phyloP scores from a whole-genome alignment of 2,888 invertebrate genomes.

The Lobophora halterata region DNA sequence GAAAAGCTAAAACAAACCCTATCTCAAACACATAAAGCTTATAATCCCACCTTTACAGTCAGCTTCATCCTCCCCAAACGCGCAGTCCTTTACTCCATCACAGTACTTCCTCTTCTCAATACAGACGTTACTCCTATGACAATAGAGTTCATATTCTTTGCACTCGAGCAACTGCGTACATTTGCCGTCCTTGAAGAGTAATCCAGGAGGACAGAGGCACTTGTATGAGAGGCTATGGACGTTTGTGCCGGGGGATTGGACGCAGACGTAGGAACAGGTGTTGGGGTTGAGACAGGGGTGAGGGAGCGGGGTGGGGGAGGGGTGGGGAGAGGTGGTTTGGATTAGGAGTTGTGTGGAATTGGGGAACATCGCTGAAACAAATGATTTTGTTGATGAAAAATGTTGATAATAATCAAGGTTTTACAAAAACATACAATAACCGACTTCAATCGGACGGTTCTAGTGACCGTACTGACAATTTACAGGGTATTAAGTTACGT shows the following conservation, averaged over 20 bases:
- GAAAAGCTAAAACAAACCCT: neutral
- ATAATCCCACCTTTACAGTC: constrained; percentile 70
- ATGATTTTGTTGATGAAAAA: too few species aligned
- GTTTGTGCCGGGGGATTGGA: constrained; percentile 61
- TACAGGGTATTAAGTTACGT: too few species aligned
- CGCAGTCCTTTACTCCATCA: constrained; percentile 76
- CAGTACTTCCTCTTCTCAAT: constrained; percentile 60
- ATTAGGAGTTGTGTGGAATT: constrained; percentile 62
- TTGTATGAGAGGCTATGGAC: constrained; percentile 39
- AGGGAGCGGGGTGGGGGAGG: constrained; percentile 36
- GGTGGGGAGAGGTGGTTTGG: constrained; percentile 42
- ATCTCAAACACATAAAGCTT: constrained; percentile 20
- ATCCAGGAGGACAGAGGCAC: constrained; percentile 85
- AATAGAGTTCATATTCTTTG: constrained; percentile 66
- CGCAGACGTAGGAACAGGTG: constrained; percentile 88
- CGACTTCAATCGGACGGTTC: too few species aligned
- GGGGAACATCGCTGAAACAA: constrained; percentile 72
- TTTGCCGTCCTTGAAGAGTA: constrained; percentile 72
- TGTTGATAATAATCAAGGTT: too few species aligned
- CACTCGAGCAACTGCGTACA: constrained; percentile 81
- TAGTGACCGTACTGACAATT: too few species aligned
- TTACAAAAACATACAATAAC: too few species aligned
- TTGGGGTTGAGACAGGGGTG: constrained; percentile 84
- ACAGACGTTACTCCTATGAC: constrained; percentile 68
- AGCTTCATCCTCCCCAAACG: constrained; percentile 78